Evolutionary conservation across 2,888 invertebrate species (phyloP).

Genomic region (Thereva nobilitata): DNA sequence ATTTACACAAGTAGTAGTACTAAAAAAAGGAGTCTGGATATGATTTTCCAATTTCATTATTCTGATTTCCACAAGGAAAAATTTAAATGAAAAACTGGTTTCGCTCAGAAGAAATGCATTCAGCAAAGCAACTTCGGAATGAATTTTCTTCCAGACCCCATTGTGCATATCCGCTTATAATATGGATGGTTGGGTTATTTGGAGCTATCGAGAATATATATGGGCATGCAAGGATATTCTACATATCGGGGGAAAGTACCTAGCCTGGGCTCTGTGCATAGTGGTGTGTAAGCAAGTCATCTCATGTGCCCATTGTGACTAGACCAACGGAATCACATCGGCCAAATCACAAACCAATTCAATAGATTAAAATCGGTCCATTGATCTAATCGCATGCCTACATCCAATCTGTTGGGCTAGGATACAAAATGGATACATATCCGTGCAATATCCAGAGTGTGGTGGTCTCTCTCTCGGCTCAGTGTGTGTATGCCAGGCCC

Average conservation of each 20-base stretch:
- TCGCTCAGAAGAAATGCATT: background rate
- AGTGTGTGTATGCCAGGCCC: background rate
- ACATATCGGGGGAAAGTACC: background rate
- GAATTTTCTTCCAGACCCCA: background rate
- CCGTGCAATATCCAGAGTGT: background rate
- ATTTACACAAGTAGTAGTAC: too few relatives aligned
- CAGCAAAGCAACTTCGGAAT: constrained; percentile 13
- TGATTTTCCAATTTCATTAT: constrained; percentile 22
- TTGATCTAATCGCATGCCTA: constrained; percentile 38
- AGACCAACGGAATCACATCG: constrained; percentile 34
- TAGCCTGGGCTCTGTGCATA: background rate
- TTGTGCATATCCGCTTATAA: constrained; percentile 16
- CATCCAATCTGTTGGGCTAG: constrained; percentile 31
- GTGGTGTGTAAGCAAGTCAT: constrained; percentile 39
- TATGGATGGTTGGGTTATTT: constrained; percentile 11
- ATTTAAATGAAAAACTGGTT: background rate
- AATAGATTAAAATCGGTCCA: constrained; percentile 42
- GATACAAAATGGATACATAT: background rate
- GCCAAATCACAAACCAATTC: constrained; percentile 42
- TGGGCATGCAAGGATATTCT: background rate
- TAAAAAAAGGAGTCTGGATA: too few relatives aligned
- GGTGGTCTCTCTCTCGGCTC: background rate
- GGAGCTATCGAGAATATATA: constrained; percentile 9
- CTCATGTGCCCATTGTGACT: constrained; percentile 39
- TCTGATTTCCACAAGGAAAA: constrained; percentile 14